Conservation (phyloP, 2,113 vertebrate genomes). For the Procavia capensis region DNA sequence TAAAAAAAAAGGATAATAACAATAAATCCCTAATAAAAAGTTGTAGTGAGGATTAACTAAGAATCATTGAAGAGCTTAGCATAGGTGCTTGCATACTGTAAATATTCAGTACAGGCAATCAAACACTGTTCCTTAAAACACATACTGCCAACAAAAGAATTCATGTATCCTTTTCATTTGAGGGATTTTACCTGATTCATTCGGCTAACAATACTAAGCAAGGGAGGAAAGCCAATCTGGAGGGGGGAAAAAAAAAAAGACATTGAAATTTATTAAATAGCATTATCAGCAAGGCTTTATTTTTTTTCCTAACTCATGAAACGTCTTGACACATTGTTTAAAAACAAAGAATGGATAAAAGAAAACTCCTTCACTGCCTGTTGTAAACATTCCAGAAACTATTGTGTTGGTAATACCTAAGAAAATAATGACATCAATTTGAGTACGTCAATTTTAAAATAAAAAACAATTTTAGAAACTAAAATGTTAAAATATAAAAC, state of each 20-base stretch:
- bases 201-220: conserved; percentile 97
- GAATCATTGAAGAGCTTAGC: not conserved
- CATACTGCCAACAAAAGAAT: conserved; percentile 22
- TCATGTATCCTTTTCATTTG: not conserved
- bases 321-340: conserved; percentile 4
- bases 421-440: conserved; percentile 15
- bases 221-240: conserved; percentile 96
- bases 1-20: not conserved
- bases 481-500: conserved; percentile 32
- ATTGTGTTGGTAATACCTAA: not conserved
- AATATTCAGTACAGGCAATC: conserved; percentile 4
- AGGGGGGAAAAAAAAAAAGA: conserved; percentile 75
- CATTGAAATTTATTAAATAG: conserved; percentile 36
- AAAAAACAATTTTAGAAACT: conserved; percentile 1
- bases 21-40: not conserved
- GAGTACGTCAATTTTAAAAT: conserved; percentile 40
- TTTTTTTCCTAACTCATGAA: conserved; percentile 6
- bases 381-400: not conserved
- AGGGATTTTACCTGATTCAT: conserved; percentile 93
- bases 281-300: not conserved
- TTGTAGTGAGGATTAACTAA: conserved; percentile 1
- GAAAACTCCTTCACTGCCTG: not conserved
- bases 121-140: not conserved
- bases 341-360: conserved; percentile 42
- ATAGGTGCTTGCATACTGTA: not conserved